Percentiles rank a stretch among this genome's conserved stretches.
phyloP scores from a whole-genome alignment of 2,113 vertebrate genomes.

The Pomatostomus ruficeps region DNA sequence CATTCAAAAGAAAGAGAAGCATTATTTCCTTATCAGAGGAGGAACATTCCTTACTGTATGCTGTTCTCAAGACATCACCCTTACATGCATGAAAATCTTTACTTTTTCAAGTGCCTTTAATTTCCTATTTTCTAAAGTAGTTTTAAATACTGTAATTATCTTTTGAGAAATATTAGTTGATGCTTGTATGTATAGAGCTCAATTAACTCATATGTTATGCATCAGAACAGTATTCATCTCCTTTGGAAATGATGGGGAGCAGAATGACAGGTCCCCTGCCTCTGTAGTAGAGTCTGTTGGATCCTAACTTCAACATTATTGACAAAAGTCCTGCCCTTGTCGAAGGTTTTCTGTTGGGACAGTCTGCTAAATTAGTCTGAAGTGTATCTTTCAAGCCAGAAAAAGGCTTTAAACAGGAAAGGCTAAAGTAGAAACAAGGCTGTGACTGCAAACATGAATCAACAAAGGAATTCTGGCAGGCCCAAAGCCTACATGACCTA shows the following conservation, averaged over 20 bases:
- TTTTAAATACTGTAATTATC: neutral
- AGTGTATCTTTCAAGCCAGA: slow-evolving; percentile 34
- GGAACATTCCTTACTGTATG: neutral
- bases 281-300: slow-evolving; percentile 36
- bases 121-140: neutral
- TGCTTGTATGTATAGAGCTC: neutral
- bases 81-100: neutral
- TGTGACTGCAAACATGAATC: slow-evolving; percentile 47
- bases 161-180: slow-evolving; percentile 19
- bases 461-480: slow-evolving; percentile 25
- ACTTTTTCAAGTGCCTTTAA: neutral
- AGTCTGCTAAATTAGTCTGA: slow-evolving; percentile 45
- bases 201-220: neutral
- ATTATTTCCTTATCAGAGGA: neutral
- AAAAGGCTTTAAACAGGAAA: slow-evolving; percentile 50
- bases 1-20: neutral
- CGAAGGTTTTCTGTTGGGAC: neutral
- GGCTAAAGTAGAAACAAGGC: neutral
- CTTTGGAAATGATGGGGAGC: neutral
- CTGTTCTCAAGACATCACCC: neutral
- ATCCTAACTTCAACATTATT: slow-evolving; percentile 34
- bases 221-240: neutral
- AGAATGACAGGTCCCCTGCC: neutral
- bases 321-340: slow-evolving; percentile 36
- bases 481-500: slow-evolving; percentile 36